Percentiles rank a stretch among this genome's conserved stretches.
These are phyloP conservation scores for Callinectes sapidus DNA, from an alignment of 2,888 invertebrate genomes.

Conservation along the genomic window DNA sequence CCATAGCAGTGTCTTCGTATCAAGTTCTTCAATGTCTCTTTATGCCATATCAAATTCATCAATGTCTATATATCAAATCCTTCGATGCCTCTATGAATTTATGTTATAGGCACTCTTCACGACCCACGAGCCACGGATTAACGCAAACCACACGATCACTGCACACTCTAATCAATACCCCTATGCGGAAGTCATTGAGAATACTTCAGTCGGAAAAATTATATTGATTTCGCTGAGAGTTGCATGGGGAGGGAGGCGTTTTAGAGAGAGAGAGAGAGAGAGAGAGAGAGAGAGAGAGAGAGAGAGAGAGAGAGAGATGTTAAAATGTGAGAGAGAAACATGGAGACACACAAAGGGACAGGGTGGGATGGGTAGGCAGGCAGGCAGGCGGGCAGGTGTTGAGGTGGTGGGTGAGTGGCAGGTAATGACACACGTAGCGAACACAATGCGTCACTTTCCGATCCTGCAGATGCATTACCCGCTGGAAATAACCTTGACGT, in stretches of 20 bases:
- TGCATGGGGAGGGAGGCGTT: not conserved
- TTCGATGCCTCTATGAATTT: no score
- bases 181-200: not conserved
- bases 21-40: no score
- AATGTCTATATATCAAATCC: no score
- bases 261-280: not conserved
- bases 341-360: not conserved
- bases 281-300: not conserved
- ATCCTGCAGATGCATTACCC: not conserved
- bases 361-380: not conserved
- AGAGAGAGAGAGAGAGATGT: not conserved
- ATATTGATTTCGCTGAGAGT: not conserved
- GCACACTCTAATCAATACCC: not conserved
- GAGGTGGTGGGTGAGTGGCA: not conserved
- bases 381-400: no score
- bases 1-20: no score
- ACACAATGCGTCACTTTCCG: not conserved
- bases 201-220: not conserved
- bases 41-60: no score
- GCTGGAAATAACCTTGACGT: not conserved
- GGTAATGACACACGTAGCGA: not conserved
- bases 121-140: not conserved
- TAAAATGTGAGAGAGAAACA: not conserved
- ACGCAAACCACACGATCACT: not conserved
- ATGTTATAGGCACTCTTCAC: no score